phyloP scores from a whole-genome alignment of 92 coral and sea anemone species.

The Bergia sp. region DNA sequence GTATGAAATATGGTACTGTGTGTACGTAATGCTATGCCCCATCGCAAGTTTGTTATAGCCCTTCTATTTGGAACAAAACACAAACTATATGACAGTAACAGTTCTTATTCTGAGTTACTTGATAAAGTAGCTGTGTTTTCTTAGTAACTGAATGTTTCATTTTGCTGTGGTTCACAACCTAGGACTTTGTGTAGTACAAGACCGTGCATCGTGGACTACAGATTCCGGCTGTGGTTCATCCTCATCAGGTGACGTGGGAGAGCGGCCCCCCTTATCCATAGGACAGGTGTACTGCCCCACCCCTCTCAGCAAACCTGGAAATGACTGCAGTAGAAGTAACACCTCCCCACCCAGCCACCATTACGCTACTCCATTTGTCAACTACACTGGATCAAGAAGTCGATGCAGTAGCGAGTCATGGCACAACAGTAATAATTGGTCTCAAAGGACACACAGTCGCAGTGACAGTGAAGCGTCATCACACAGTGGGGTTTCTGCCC shows the following conservation, averaged over 20 bases:
- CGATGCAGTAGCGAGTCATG: conserved; percentile 87
- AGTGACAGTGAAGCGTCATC: conserved; percentile 84
- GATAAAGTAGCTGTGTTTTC: background rate
- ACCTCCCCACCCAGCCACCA: conserved; percentile 66
- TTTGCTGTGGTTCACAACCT: background rate
- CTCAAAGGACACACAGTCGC: conserved; percentile 64
- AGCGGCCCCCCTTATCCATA: conserved; percentile 85
- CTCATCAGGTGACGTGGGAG: conserved; percentile 70
- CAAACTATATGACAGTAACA: too few relatives aligned
- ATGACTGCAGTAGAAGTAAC: conserved; percentile 39
- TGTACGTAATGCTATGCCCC: too few relatives aligned
- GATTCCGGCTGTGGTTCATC: conserved; percentile 94
- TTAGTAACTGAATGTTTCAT: background rate
- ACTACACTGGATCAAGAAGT: conserved; percentile 53
- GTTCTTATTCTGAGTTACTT: background rate
- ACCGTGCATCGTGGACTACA: conserved; percentile 89
- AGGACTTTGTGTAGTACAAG: conserved; percentile 55
- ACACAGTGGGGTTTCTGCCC: conserved; percentile 84
- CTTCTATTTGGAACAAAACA: too few relatives aligned
- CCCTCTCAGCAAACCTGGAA: conserved; percentile 49
- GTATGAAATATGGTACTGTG: too few relatives aligned
- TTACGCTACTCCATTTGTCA: conserved; percentile 81
- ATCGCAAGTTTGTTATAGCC: too few relatives aligned
- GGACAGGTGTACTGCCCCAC: conserved; percentile 82
- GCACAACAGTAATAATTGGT: conserved; percentile 26